Evolutionary conservation across 1,140 invertebrate genomes (phyloP).

Genomic region (Carcinoscorpius rotundicauda): DNA sequence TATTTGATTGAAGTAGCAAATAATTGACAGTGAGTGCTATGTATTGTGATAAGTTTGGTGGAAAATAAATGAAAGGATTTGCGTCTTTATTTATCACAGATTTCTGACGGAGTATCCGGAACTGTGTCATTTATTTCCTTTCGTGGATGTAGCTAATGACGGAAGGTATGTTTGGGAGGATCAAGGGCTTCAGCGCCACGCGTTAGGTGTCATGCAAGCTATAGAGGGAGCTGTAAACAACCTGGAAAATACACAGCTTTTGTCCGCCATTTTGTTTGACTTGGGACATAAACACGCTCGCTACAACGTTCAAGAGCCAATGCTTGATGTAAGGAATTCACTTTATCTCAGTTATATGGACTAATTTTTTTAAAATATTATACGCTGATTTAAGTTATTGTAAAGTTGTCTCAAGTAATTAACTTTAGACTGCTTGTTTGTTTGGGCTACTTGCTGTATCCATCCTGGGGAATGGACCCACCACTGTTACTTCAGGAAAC

Average conservation of each 20-base stretch:
- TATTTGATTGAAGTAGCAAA: too few relatives aligned
- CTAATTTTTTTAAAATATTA: too few relatives aligned
- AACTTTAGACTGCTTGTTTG: too few relatives aligned
- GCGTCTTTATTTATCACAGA: background rate
- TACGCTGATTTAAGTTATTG: too few relatives aligned
- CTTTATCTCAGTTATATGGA: too few relatives aligned
- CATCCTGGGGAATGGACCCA: too few relatives aligned
- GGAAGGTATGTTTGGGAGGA: background rate
- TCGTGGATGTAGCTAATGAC: background rate
- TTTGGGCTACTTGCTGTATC: too few relatives aligned
- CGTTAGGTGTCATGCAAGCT: background rate
- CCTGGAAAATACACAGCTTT: background rate
- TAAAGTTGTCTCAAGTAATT: too few relatives aligned
- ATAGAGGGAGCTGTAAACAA: background rate
- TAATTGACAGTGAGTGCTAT: too few relatives aligned
- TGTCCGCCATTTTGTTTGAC: background rate
- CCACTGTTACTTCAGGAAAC: too few relatives aligned
- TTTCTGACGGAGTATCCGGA: background rate
- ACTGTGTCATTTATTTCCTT: background rate
- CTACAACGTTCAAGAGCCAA: slow-evolving; percentile 1
- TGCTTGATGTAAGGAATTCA: background rate
- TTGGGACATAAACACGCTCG: background rate
- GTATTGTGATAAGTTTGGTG: too few relatives aligned
- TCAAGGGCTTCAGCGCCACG: background rate
- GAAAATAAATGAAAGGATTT: too few relatives aligned